A percentile compares a stretch with the other conserved stretches of the same genome.
These are phyloP conservation scores for Amazona vittata DNA, from an alignment of 2,113 vertebrate genomes.

Conservation along the genomic window DNA sequence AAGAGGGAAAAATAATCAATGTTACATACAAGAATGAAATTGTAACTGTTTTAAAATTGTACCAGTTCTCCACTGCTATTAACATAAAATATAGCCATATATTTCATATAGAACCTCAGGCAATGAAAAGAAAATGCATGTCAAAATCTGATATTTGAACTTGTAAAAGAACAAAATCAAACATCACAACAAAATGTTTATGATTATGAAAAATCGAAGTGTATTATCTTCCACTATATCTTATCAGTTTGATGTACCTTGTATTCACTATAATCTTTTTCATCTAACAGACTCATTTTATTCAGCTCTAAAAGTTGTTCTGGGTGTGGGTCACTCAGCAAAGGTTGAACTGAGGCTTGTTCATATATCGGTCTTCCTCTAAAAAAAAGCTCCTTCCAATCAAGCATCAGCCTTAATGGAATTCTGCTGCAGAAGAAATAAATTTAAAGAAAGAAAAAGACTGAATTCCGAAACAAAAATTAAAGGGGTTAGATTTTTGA, in stretches of 20 bases:
- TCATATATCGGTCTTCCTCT: constrained; percentile 85
- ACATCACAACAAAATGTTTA: constrained; percentile 10
- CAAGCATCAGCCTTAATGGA: constrained; percentile 83
- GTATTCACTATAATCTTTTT: constrained; percentile 89
- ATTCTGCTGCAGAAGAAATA: constrained; percentile 74
- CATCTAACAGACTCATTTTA: constrained; percentile 84
- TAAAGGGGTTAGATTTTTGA: background rate
- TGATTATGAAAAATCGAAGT: constrained; percentile 16
- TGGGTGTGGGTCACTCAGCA: constrained; percentile 35
- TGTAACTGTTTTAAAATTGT: background rate
- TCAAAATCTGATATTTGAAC: background rate
- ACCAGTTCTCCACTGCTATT: background rate
- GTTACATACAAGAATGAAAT: background rate
- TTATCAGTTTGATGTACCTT: constrained; percentile 74
- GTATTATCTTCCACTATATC: constrained; percentile 37
- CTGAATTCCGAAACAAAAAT: background rate
- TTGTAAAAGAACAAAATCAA: constrained; percentile 2
- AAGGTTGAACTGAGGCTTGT: constrained; percentile 54
- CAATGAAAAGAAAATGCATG: background rate
- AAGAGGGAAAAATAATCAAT: background rate
- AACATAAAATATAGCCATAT: background rate
- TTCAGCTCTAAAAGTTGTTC: constrained; percentile 76
- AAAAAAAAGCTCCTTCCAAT: constrained; percentile 90
- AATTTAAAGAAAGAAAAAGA: background rate
- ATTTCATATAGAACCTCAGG: background rate